Evolutionary conservation across 2,888 invertebrate genomes (phyloP), one percentile per base, ranked within the genome.

Genomic region (Torymus aiolomorphi): DNA sequence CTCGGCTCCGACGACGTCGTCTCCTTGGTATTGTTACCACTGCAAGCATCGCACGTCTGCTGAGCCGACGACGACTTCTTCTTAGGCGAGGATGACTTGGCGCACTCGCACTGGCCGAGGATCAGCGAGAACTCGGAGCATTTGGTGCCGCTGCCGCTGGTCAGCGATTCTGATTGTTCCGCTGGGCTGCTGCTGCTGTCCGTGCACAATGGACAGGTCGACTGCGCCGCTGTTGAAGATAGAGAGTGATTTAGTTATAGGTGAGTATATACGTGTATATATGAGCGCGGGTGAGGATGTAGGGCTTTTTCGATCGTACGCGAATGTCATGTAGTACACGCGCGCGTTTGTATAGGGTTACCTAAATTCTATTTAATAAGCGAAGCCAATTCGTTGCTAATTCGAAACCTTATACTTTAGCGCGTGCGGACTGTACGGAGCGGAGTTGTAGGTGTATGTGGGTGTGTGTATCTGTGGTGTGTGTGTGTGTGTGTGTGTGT

Each of bases 1-100:
- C 5, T 88, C 91, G 84, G 87, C 85, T 83, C 88, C 90, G 80
- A 86, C 77, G 69, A 56, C 51, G 73, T 83, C 74, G 66, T 80
- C 80, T 31, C 31, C 31, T 31, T 31, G 20, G 20, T 20, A 3
- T 8, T 31, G 4, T 8, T 31, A 8, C 8, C 8, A 8, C 8
- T 31, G 31, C 8, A 31, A 31, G 31, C 31, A 0, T 31, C 31
- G 31, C 31, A 31, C 4, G 31, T 31, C 8, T 31, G 31, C 8
- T 31, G 31, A 5, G 31, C 3, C 8, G 31, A 31, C 31, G 31
- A 73, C 56, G 52, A 52, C 52, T 78, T 72, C 61, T 74, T 78
- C 77, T 80, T 71, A 84, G 86, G 42, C 83, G 85, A 78, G 86
- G 85, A 78, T 86, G 87, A 81, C 88, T 87, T 70, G 86, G 88